Evolutionary conservation across 2,797 vertebrate genomes (phyloP).

Genomic region (Sebastiscus albofasciatus): DNA sequence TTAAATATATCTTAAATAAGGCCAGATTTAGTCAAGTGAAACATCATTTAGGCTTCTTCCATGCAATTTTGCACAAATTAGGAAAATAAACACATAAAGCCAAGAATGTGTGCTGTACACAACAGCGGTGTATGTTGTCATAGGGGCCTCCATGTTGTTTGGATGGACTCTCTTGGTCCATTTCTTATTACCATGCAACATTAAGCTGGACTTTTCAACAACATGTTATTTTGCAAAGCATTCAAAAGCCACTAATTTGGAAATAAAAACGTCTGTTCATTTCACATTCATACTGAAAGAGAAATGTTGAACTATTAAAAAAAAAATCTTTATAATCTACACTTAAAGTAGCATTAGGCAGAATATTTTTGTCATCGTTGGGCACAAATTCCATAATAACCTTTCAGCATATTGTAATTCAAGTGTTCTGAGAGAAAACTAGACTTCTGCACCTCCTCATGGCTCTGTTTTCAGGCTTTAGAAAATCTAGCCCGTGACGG

Average conservation of each 20-base stretch:
- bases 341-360: too few relatives aligned
- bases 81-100: constrained; percentile 30
- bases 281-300: neutral
- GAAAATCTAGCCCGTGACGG: too few relatives aligned
- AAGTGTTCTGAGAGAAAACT: too few relatives aligned
- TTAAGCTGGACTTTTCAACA: neutral
- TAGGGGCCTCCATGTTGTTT: neutral
- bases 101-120: constrained; percentile 6
- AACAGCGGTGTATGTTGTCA: neutral
- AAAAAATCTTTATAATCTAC: too few relatives aligned
- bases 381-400: too few relatives aligned
- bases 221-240: neutral
- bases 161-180: neutral
- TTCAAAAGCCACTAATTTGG: neutral
- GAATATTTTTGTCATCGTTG: too few relatives aligned
- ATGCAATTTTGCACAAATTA: neutral
- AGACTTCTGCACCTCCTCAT: too few relatives aligned
- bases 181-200: neutral
- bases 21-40: neutral
- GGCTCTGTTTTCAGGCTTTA: too few relatives aligned
- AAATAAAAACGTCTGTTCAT: neutral
- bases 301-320: neutral
- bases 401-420: too few relatives aligned
- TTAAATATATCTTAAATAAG: neutral
- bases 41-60: neutral